Percentiles rank a stretch among this genome's conserved stretches.
These are phyloP conservation scores for Apteryx owenii DNA, from an alignment of 2,113 vertebrate species.

Conservation along the genomic window DNA sequence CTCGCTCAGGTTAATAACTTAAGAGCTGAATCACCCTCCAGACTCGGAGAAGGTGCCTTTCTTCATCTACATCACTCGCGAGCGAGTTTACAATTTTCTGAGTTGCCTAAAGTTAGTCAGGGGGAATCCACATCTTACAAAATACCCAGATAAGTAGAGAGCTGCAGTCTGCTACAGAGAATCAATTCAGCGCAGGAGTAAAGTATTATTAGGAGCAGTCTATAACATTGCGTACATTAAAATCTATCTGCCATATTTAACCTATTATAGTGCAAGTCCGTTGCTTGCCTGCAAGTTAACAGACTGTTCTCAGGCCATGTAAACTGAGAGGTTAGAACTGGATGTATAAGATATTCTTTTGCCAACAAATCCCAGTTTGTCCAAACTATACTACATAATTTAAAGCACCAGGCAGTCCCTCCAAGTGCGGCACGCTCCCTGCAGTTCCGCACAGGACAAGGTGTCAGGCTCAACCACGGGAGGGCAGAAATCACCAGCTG, in stretches of 20 bases:
- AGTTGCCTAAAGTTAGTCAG: neutral
- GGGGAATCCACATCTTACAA: neutral
- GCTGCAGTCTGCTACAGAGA: neutral
- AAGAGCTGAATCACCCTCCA: neutral
- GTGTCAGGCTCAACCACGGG: rapidly evolving
- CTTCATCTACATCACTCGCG: neutral
- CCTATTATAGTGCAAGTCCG: neutral
- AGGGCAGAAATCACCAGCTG: rapidly evolving
- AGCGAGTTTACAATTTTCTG: neutral
- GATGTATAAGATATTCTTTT: neutral
- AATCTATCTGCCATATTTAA: neutral
- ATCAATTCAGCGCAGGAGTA: neutral
- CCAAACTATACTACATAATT: neutral
- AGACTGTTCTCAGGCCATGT: neutral
- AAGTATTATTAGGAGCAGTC: neutral
- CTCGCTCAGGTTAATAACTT: neutral
- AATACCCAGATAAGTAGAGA: neutral
- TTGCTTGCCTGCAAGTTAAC: neutral
- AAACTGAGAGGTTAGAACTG: neutral
- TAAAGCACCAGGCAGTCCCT: neutral
- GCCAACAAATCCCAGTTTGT: neutral
- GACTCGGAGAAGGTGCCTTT: neutral
- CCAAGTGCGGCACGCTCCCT: neutral
- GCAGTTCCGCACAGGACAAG: neutral
- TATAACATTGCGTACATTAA: neutral